A percentile compares a stretch with the other conserved stretches of the same genome.
phyloP scores from a whole-genome alignment of 1,140 invertebrate species.

The Aradophagus sp. region DNA sequence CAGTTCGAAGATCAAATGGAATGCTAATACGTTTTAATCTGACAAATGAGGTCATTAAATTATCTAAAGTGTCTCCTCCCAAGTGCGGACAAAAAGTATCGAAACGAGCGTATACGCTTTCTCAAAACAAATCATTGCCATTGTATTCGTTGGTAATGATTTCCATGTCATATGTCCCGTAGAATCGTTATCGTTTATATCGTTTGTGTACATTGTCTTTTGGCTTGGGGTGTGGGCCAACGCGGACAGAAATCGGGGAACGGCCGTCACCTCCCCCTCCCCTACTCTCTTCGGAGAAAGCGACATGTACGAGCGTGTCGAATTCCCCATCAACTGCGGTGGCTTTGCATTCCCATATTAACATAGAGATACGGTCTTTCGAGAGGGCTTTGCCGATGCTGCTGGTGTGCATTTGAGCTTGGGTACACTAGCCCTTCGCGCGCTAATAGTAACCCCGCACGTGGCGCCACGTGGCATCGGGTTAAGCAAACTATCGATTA shows the following conservation, averaged over 20 bases:
- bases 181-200: conserved; percentile 48
- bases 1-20: no score
- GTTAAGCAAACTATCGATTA: conserved; percentile 76
- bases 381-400: conserved; percentile 50
- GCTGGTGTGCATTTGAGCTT: conserved; percentile 53
- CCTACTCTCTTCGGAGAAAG: no score
- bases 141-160: conserved; percentile 32
- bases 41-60: no score
- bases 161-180: conserved; percentile 34
- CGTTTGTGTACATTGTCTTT: conserved; percentile 46
- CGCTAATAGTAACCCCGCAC: conserved; percentile 69
- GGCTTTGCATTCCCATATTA: conserved; percentile 70
- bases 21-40: no score
- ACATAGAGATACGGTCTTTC: conserved; percentile 71
- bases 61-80: no score
- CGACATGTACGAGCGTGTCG: conserved; percentile 64
- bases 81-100: no score
- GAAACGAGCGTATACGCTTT: no score
- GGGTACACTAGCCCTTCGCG: conserved; percentile 46
- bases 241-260: conserved; percentile 43
- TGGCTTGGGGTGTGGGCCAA: conserved; percentile 23
- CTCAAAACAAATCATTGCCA: conserved; percentile 3
- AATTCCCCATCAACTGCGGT: conserved; percentile 67
- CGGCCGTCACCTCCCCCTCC: conserved; percentile 25
- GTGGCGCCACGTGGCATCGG: conserved; percentile 72